Evolutionary conservation across 2,113 vertebrate genomes (phyloP), one percentile per base, ranked within the genome.

Genomic region (Glareola pratincola): DNA sequence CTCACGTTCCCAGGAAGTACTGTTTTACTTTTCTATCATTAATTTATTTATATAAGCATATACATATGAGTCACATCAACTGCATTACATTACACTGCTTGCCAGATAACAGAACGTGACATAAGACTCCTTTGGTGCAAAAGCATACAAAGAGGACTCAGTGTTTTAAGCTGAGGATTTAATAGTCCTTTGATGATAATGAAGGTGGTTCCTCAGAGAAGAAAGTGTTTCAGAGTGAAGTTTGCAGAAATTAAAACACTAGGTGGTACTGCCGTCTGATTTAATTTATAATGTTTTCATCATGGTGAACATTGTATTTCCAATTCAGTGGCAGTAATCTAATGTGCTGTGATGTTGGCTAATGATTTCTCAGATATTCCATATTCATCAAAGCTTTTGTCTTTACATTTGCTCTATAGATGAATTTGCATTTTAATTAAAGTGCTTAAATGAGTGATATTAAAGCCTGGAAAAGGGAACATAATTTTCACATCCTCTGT

Each of bases 341-440:
- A 73, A 94, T 78, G 60, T 57, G 59, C 77, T 94, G 4, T 92
- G 76, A 95, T 92, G 67, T 39, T 87, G 72, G 63, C 78, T 96
- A 95, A 96, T 93, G 59, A 77, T 94, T 94, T 95, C 88, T 97
- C 88, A 95, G 77, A 94, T 94, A 92, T 92, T 89, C 82, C 56
- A 64, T 91, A 79, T 96, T 95, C 92, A 74, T 79, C 69, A 96
- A 95, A 95, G 79, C 81, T 95, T 98, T 96, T 95, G 69, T 96
- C 90, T 96, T 81, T 94, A 88, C 74, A 93, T 91, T 66, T 97
- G 83, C 64, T 86, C 59, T 86, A 57, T 64, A 95, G 76, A 59
- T 94, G 19, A 92, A 97, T 97, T 97, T 96, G 73, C 85, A 96
- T 94, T 98, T 98, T 96, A 97, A 97, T 95, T 88, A 96, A 91